A percentile compares a stretch with the other conserved stretches of the same genome.
phyloP scores from a whole-genome alignment of 1,140 invertebrate genomes.

The Ostrea edulis region DNA sequence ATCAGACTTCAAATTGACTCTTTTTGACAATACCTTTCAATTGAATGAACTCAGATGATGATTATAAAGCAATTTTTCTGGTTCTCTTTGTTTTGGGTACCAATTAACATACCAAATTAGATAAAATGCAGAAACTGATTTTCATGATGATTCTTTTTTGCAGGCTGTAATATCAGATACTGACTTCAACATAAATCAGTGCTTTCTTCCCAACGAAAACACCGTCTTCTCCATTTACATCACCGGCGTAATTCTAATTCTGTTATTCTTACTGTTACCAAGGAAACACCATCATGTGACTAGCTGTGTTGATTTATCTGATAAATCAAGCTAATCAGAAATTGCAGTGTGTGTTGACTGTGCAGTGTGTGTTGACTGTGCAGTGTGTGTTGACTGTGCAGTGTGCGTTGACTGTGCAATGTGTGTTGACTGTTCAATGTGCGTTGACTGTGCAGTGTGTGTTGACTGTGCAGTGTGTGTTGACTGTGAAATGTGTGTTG shows the following conservation, averaged over 20 bases:
- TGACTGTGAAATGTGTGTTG: too few relatives aligned
- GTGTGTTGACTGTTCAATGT: too few relatives aligned
- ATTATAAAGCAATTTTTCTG: too few relatives aligned
- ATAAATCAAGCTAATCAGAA: neutral
- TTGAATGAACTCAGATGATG: too few relatives aligned
- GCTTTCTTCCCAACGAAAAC: conserved; percentile 87
- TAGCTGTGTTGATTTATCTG: neutral
- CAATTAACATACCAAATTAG: too few relatives aligned
- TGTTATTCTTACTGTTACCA: conserved; percentile 58
- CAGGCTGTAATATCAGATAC: conserved; percentile 85
- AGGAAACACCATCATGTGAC: conserved; percentile 30
- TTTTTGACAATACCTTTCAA: too few relatives aligned
- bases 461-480: neutral
- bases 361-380: too few relatives aligned
- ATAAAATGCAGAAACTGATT: too few relatives aligned
- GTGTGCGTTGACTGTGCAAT: too few relatives aligned
- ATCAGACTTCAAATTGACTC: too few relatives aligned
- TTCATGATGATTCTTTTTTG: conserved; percentile 62
- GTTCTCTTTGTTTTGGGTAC: too few relatives aligned
- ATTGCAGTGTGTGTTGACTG: neutral
- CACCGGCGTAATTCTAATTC: conserved; percentile 60
- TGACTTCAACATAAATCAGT: conserved; percentile 86
- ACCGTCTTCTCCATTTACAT: conserved; percentile 82
- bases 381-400: too few relatives aligned
- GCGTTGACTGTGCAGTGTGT: neutral